These are phyloP conservation scores for Girardia tigrina DNA, from an alignment of 2,888 invertebrate genomes.

Conservation along the genomic window DNA sequence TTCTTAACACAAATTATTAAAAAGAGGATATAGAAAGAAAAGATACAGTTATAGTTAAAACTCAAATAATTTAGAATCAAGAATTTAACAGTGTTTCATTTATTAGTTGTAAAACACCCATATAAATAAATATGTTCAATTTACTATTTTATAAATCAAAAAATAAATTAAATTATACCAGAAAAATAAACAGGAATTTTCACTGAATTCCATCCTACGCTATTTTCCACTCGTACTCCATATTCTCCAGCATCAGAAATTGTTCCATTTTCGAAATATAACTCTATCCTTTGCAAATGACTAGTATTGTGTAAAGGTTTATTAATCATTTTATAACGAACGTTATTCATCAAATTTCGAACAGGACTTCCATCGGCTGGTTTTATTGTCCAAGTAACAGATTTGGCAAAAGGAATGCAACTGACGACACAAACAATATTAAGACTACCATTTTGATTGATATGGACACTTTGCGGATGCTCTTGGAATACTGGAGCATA, in stretches of 20 bases:
- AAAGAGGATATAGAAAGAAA: too few species aligned
- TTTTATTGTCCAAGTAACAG: neutral
- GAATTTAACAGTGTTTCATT: too few species aligned
- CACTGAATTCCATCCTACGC: neutral
- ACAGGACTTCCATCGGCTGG: neutral
- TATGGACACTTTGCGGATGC: neutral
- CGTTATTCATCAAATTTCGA: neutral
- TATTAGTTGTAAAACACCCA: too few species aligned
- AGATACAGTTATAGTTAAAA: too few species aligned
- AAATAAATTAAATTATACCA: too few species aligned
- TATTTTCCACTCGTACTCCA: neutral
- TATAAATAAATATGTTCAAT: too few species aligned
- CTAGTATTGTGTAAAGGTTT: neutral
- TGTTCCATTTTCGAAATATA: neutral
- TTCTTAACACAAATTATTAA: too few species aligned
- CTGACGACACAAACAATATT: neutral
- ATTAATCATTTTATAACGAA: neutral
- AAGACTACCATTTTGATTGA: constrained; percentile 2
- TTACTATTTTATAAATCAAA: too few species aligned
- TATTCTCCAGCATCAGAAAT: neutral
- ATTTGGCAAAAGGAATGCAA: neutral
- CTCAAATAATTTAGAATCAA: too few species aligned
- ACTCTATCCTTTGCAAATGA: neutral
- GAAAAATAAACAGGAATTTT: neutral
- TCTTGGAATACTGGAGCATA: neutral